These are phyloP conservation scores for Helicoverpa armigera DNA, from an alignment of 1,140 invertebrate genomes.

Conservation along the genomic window DNA sequence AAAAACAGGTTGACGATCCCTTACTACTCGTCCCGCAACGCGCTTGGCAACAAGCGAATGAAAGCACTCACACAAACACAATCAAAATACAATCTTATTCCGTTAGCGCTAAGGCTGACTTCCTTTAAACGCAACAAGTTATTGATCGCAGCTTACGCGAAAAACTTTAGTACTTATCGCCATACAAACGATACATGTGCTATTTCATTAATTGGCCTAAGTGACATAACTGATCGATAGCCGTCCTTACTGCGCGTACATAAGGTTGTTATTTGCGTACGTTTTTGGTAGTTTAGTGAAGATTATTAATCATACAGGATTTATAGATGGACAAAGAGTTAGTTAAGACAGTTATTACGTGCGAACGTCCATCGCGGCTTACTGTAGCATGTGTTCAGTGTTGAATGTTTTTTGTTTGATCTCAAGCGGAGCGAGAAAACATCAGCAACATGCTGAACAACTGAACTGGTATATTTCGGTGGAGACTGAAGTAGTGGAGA, in stretches of 20 bases:
- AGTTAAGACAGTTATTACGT: slow-evolving; percentile 42
- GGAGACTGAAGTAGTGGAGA: neutral
- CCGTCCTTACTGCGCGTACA: neutral
- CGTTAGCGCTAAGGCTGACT: slow-evolving; percentile 35
- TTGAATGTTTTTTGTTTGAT: slow-evolving; percentile 11
- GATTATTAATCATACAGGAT: slow-evolving; percentile 46
- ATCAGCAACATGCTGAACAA: neutral
- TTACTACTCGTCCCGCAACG: slow-evolving; percentile 59
- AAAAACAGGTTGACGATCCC: slow-evolving; percentile 82
- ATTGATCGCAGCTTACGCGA: slow-evolving; percentile 74
- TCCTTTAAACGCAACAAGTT: slow-evolving; percentile 47
- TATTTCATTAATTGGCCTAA: slow-evolving; percentile 71
- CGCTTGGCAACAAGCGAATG: slow-evolving; percentile 81
- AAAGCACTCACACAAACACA: slow-evolving; percentile 60
- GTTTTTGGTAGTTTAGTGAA: slow-evolving; percentile 7
- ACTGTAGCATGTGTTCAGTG: slow-evolving; percentile 12
- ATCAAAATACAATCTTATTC: slow-evolving; percentile 52
- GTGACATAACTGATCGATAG: slow-evolving; percentile 15
- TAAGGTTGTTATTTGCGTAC: slow-evolving; percentile 18
- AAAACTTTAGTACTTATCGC: slow-evolving; percentile 73
- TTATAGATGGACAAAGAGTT: slow-evolving; percentile 42
- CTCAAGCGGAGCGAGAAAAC: slow-evolving; percentile 32
- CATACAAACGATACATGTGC: slow-evolving; percentile 67
- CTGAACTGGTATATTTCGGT: neutral
- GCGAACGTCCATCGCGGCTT: slow-evolving; percentile 23